A percentile compares a stretch with the other conserved stretches of the same genome.
Evolutionary conservation across 1,140 invertebrate genomes (phyloP).

Genomic region (Penaeus chinensis): DNA sequence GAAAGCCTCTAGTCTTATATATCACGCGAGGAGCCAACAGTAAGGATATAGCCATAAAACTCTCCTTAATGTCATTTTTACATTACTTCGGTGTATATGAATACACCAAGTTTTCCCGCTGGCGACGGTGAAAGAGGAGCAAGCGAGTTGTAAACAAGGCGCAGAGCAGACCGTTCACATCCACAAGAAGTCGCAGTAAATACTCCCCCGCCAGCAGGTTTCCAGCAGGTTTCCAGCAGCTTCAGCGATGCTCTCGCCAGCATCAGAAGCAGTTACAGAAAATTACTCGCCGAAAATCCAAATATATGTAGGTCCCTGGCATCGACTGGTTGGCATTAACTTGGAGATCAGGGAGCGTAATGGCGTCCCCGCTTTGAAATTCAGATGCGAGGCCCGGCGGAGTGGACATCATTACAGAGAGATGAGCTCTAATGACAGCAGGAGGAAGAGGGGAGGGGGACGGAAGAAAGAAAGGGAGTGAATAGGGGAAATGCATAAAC

Average conservation of each 20-base stretch:
- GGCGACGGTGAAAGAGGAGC: slow-evolving; percentile 6
- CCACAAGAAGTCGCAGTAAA: slow-evolving; percentile 35
- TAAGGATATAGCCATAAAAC: slow-evolving; percentile 35
- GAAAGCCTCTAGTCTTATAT: too few relatives aligned
- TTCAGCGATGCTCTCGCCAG: slow-evolving; percentile 13
- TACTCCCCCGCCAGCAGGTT: not conserved
- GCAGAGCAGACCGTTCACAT: slow-evolving; percentile 19
- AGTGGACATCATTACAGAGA: slow-evolving; percentile 59
- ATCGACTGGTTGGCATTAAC: slow-evolving; percentile 59
- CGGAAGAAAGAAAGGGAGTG: slow-evolving; percentile 4
- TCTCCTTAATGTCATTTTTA: slow-evolving; percentile 57
- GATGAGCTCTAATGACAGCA: slow-evolving; percentile 59
- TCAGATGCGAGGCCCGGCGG: slow-evolving; percentile 54
- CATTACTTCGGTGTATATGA: slow-evolving; percentile 15
- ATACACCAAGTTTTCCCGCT: not conserved
- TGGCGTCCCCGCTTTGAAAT: slow-evolving; percentile 59
- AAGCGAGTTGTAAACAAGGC: slow-evolving; percentile 25
- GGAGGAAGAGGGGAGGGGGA: slow-evolving; percentile 33
- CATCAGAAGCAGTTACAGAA: slow-evolving; percentile 51
- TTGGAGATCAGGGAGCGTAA: slow-evolving; percentile 58
- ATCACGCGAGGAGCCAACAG: not conserved
- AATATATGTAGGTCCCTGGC: slow-evolving; percentile 55
- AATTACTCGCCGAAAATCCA: slow-evolving; percentile 55
- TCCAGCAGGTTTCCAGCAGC: not conserved
- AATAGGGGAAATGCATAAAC: slow-evolving; percentile 37